Base-by-base conservation (phyloP, 2,113 vertebrate species). In the Salvator merianae region DNA sequence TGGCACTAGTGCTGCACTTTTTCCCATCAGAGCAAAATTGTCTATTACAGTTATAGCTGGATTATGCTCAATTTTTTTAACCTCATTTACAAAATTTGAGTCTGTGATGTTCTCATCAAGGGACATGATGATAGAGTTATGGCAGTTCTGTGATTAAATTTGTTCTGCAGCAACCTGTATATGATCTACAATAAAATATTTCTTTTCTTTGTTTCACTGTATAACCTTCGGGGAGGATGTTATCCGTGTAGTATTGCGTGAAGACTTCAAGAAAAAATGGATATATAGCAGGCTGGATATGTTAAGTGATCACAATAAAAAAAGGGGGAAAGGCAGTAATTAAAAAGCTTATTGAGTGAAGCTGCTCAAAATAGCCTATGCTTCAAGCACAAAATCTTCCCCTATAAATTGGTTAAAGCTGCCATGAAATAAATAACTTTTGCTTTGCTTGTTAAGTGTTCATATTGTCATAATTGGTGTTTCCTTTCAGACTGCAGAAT, bases 121-220 rank as follows among this genome's bases (percentile, higher is more conserved):
- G 88, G 93, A 95, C 94, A 93, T 89, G 79, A 92, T 94, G 95
- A 94, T 91, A 85, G 92, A 95, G 87, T 94, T 95, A 93, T 90
- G 94, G 90, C 88, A 88, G 86, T 6, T 82, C 79, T 82, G 82
- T 95, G 94, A 95, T 96, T 96, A 95, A 95, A 96, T 95, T 95
- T 95, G 75, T 90, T 93, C 79, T 8, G 87, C 90, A 94, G 93
- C 89, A 94, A 94, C 90, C 91, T 79, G 83, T 93, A 94, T 96
- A 95, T 94, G 95, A 93, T 90, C 85, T 88, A 86, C 87, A 93
- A 86, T 88, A 89, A 88, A 93, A 74, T 20, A n/a, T 90, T 95
- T 95, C 84, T 87, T 75, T 69, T 90, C 93, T 94, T 93, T 91
- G 79, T 94, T 93, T 95, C 81, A 85, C 83, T 92, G 78, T 85